Conservation (phyloP, 2,888 invertebrate species). For the Magallana nippona region DNA sequence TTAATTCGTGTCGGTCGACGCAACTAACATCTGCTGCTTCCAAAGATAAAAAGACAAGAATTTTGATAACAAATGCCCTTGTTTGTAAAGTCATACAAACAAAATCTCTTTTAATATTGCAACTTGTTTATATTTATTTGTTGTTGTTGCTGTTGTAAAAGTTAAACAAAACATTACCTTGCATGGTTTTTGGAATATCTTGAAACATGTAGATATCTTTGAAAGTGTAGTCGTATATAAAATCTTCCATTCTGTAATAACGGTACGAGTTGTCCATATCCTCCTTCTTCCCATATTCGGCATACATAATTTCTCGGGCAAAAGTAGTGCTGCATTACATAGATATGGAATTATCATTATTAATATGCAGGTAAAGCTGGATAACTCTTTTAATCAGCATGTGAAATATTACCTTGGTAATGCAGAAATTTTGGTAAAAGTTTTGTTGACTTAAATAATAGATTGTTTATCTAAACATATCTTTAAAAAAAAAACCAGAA, state of each 20-base stretch:
- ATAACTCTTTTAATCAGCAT: neutral
- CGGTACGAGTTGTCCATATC: constrained; percentile 12
- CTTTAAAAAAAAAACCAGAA: too few relatives aligned
- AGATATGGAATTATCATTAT: neutral
- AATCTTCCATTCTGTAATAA: neutral
- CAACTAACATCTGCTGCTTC: too few relatives aligned
- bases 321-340: constrained; percentile 3
- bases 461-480: too few relatives aligned
- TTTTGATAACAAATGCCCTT: too few relatives aligned
- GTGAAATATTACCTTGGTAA: too few relatives aligned
- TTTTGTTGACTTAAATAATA: too few relatives aligned
- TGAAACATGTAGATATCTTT: constrained; percentile 23
- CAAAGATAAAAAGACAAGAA: too few relatives aligned
- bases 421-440: neutral
- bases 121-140: too few relatives aligned
- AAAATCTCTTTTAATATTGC: too few relatives aligned
- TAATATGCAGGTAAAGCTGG: neutral
- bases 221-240: neutral
- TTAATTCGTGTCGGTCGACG: too few relatives aligned
- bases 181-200: constrained; percentile 10
- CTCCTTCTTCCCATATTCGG: constrained; percentile 8
- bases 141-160: too few relatives aligned
- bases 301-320: constrained; percentile 14
- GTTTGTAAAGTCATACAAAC: too few relatives aligned
- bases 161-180: neutral